Evolutionary conservation across 2,113 vertebrate species (phyloP).

Genomic region (Sturnus vulgaris): DNA sequence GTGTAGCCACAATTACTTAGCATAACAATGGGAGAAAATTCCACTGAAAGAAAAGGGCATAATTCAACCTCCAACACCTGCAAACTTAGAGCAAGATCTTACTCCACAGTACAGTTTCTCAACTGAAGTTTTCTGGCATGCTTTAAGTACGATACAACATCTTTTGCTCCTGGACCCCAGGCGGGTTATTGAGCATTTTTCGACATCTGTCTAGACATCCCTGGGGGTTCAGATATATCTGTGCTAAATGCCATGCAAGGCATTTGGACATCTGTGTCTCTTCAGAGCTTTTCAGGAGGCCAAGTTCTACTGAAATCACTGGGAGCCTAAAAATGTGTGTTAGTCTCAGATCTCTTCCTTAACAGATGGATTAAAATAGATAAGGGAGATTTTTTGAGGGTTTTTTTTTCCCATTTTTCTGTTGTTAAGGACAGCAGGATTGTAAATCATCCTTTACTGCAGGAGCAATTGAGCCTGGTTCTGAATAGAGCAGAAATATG

Average conservation of each 20-base stretch:
- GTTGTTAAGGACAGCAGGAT: not conserved
- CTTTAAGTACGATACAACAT: not conserved
- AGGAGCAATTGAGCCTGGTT: not conserved
- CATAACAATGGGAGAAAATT: too few species aligned
- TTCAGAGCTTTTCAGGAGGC: not conserved
- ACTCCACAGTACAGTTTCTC: not conserved
- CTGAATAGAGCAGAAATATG: not conserved
- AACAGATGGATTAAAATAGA: not conserved
- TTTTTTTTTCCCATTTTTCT: not conserved
- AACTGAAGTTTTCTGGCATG: not conserved
- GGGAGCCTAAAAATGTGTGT: not conserved
- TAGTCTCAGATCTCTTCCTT: not conserved
- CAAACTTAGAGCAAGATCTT: not conserved
- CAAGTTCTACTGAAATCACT: not conserved
- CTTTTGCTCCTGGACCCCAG: not conserved
- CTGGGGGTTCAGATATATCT: not conserved
- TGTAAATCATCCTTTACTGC: not conserved
- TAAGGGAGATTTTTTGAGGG: not conserved
- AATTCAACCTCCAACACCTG: too few species aligned
- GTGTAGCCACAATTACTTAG: too few species aligned
- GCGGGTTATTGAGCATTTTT: not conserved
- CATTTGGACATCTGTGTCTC: not conserved
- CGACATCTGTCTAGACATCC: not conserved
- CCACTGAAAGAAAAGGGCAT: too few species aligned
- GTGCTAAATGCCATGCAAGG: not conserved